Evolutionary conservation across 37 sponge, comb jelly and placozoan species (phyloP), one percentile per base, ranked within the genome.

Genomic region (Ianthella basta): DNA sequence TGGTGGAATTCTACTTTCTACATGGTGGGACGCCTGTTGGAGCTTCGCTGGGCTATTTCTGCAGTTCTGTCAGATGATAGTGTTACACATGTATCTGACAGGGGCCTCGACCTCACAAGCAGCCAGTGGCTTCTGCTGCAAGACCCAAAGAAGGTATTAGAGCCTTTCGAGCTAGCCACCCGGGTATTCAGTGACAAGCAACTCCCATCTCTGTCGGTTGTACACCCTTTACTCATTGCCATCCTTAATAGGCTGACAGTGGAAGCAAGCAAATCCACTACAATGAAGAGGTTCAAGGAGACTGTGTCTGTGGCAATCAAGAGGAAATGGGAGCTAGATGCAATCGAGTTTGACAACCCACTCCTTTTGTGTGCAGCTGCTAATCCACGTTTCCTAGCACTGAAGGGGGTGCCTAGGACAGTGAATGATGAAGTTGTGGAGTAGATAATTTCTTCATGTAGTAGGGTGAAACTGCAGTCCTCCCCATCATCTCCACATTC

Each of bases 51-150:
- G 78, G 78, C 85, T 1, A 38, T 85, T 19, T 23, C 61, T 25
- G 85, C 85, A 32, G 85, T 84, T 57, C 60, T 85, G 57, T 85
- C 85, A 20, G 85, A 85, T 74, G 85, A 85, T 1, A 60, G 21
- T 72, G 63, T 85, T 21, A 85, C 77, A 73, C 53, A 85, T 20
- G 40, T 77, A 27, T 24, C 50, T 8, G 55, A 85, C 32, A 50
- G 77, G 18, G 53, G 73, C 16, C 85, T 85, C 0, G 77, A 85
- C 24, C 35, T 85, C 18, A 40, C 59, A 6, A 59, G 56, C n/a
- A 78, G 74, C 4, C 55, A 73, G 23, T 85, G 85, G 85, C 32
- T 32, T 21, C 14, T 74, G 0, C 30, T 74, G 15, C 29, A 83
- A 63, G 67, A 65, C 30, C 50, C 63, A 1, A 34, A 32, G 38